Percentiles rank a stretch among this genome's conserved stretches.
Evolutionary conservation across 2,888 invertebrate species (phyloP).

Genomic region (Cancer borealis): DNA sequence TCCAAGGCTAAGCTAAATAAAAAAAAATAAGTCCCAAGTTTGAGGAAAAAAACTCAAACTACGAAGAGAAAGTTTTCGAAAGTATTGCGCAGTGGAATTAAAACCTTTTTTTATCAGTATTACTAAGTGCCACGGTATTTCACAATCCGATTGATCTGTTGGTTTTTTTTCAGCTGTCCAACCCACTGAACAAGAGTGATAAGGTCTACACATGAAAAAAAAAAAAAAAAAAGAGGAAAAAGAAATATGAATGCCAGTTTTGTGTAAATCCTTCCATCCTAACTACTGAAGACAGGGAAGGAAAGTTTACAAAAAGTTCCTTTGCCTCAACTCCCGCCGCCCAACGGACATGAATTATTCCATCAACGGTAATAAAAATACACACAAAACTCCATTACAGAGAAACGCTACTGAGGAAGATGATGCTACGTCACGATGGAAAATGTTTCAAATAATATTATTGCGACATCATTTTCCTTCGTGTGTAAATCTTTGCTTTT

Average conservation of each 20-base stretch:
- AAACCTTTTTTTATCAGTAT: not conserved
- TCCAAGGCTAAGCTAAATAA: not conserved
- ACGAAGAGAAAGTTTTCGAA: not conserved
- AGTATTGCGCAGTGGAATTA: not conserved
- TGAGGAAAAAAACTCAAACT: not conserved
- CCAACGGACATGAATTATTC: constrained; percentile 4
- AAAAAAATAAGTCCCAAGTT: not conserved
- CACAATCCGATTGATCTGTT: not conserved
- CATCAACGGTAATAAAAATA: constrained; percentile 10
- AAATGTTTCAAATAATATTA: not conserved
- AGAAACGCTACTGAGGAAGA: not conserved
- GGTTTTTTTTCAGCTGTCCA: too few relatives aligned
- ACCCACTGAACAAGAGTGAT: too few relatives aligned
- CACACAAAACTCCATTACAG: not conserved
- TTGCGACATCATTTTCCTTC: not conserved
- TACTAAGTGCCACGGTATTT: not conserved
- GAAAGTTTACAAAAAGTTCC: not conserved
- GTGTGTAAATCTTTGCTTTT: not conserved
- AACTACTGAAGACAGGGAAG: not conserved
- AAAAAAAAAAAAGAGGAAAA: not conserved
- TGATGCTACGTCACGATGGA: not conserved
- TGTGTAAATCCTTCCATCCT: not conserved
- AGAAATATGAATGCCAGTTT: not conserved
- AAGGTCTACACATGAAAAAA: not conserved
- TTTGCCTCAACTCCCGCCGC: not conserved